Conservation (phyloP, 2,888 invertebrate genomes). For the Harpagoxenus sublaevis region DNA sequence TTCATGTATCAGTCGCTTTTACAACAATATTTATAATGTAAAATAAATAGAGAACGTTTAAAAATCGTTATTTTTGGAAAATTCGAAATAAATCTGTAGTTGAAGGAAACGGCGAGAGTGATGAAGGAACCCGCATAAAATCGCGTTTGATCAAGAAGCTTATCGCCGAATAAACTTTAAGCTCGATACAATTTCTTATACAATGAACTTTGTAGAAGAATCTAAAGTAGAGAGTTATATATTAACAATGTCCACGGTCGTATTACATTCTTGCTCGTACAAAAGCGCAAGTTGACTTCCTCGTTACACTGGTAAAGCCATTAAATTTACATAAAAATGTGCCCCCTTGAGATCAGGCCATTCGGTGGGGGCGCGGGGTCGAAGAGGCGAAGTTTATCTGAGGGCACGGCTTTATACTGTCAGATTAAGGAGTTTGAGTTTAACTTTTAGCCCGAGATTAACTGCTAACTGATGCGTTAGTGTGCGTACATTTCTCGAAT, state of each 20-base stretch:
- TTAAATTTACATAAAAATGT: constrained; percentile 76
- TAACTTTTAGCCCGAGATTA: constrained; percentile 46
- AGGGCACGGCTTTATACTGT: constrained; percentile 39
- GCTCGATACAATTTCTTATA: constrained; percentile 62
- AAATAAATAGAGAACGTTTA: background rate
- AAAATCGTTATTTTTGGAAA: background rate
- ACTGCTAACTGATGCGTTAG: constrained; percentile 42
- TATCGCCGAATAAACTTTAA: constrained; percentile 61
- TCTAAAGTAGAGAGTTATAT: constrained; percentile 41
- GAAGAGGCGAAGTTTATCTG: constrained; percentile 43
- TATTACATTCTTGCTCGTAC: constrained; percentile 63
- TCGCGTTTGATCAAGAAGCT: constrained; percentile 54
- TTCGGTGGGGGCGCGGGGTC: constrained; percentile 43
- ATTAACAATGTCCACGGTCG: constrained; percentile 62
- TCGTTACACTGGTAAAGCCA: constrained; percentile 64
- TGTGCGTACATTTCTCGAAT: constrained; percentile 28
- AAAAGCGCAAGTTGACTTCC: constrained; percentile 64
- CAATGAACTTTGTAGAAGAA: constrained; percentile 70
- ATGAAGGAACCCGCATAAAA: background rate
- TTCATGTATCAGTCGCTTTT: background rate
- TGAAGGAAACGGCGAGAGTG: background rate
- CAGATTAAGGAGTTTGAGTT: constrained; percentile 46
- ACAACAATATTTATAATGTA: background rate
- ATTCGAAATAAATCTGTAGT: background rate
- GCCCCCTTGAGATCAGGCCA: constrained; percentile 48